phyloP scores from a whole-genome alignment of 2,113 vertebrate species.

The Isurus oxyrinchus region DNA sequence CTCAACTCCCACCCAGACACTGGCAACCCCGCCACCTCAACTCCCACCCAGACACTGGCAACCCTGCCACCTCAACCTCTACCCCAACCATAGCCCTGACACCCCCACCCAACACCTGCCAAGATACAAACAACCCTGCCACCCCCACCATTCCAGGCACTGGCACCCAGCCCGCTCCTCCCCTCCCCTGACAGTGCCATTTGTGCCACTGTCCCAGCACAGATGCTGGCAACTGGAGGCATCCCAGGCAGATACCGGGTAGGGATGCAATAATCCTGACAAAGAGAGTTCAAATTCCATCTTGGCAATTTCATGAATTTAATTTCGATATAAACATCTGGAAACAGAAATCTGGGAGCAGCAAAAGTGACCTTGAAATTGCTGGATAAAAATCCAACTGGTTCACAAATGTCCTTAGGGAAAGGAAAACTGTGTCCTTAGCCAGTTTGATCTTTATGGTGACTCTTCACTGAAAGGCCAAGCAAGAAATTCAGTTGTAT shows the following conservation, averaged over 20 bases:
- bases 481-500: background rate
- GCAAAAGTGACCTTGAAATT: background rate
- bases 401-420: background rate
- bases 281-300: background rate
- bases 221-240: no score
- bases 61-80: no score
- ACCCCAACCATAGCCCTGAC: no score
- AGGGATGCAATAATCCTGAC: background rate
- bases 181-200: background rate
- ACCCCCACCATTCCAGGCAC: no score
- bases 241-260: background rate
- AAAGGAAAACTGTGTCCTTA: background rate
- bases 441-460: background rate
- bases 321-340: background rate
- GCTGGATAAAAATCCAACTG: background rate
- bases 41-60: no score
- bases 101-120: no score
- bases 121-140: no score
- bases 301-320: background rate
- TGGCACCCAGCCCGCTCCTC: background rate
- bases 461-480: background rate
- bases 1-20: background rate
- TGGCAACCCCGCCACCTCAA: no score
- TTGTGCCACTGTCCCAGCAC: no score
- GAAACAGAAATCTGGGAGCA: background rate